Percentiles rank a stretch among this genome's conserved stretches.
Evolutionary conservation across 1,140 invertebrate genomes (phyloP).

Genomic region (Ectropis grisescens): DNA sequence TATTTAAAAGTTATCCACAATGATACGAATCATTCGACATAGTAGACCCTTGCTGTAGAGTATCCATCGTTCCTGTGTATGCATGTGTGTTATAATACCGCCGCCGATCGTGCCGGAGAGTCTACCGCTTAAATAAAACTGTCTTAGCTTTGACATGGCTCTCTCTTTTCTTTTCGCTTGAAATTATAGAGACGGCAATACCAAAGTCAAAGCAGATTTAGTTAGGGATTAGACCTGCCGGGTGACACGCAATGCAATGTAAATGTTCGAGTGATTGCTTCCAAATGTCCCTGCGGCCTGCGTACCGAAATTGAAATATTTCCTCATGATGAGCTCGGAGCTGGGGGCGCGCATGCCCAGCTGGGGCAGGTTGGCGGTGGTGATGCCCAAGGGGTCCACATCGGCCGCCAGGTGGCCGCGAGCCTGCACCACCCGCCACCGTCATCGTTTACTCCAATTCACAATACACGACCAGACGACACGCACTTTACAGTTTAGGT

Average conservation of each 20-base stretch:
- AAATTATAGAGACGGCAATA: too few species aligned
- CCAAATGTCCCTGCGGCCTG: slow-evolving; percentile 16
- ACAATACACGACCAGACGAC: slow-evolving; percentile 27
- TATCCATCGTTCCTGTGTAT: too few species aligned
- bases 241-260: slow-evolving; percentile 30
- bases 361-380: slow-evolving; percentile 55
- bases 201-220: too few species aligned
- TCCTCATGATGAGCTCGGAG: slow-evolving; percentile 69
- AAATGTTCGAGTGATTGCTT: slow-evolving; percentile 19
- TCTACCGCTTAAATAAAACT: too few species aligned
- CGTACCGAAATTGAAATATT: slow-evolving; percentile 71
- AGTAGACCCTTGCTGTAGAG: too few species aligned
- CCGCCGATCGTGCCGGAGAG: too few species aligned
- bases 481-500: slow-evolving; percentile 3
- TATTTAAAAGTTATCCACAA: too few species aligned
- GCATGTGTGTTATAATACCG: slow-evolving; percentile 42
- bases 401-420: slow-evolving; percentile 96
- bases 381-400: slow-evolving; percentile 93
- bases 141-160: too few species aligned
- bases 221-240: slow-evolving; percentile 18
- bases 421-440: slow-evolving; percentile 76
- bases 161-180: too few species aligned
- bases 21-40: too few species aligned
- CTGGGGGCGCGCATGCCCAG: slow-evolving; percentile 57
- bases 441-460: slow-evolving; percentile 25